Percentiles rank a stretch among this genome's conserved stretches.
Conservation (phyloP, 1,140 invertebrate genomes). For the Reticulitermes speratus region DNA sequence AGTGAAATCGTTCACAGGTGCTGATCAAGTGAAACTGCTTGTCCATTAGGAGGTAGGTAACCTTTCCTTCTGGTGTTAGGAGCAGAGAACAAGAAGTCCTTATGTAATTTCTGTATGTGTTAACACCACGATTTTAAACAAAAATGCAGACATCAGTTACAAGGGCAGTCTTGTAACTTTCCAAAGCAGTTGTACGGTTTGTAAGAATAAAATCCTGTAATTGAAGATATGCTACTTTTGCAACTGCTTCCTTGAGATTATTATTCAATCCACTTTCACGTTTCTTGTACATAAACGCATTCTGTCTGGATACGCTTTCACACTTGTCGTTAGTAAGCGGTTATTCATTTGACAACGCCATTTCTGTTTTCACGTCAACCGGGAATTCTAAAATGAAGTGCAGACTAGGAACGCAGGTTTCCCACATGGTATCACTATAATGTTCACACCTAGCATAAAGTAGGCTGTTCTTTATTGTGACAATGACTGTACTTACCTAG, state of each 20-base stretch:
- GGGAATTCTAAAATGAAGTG: neutral
- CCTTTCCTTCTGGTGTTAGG: too few relatives aligned
- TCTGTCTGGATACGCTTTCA: neutral
- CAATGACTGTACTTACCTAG: slow-evolving; percentile 9
- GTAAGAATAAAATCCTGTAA: neutral
- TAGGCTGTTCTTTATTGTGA: neutral
- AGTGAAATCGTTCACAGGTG: too few relatives aligned
- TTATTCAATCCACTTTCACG: neutral
- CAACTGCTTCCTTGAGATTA: neutral
- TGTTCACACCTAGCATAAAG: neutral
- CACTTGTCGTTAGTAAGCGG: neutral
- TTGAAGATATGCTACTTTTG: neutral
- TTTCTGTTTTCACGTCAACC: neutral
- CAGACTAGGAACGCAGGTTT: neutral
- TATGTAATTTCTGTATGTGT: too few relatives aligned
- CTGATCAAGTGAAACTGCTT: too few relatives aligned
- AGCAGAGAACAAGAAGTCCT: too few relatives aligned
- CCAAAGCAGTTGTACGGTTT: neutral
- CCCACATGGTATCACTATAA: neutral
- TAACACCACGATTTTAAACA: too few relatives aligned
- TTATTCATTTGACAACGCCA: neutral
- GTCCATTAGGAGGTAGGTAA: too few relatives aligned
- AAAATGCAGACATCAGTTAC: neutral
- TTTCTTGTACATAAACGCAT: neutral
- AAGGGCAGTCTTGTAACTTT: neutral